These are phyloP conservation scores for Porites cylindrica DNA, from an alignment of 92 coral and sea anemone genomes.

Conservation along the genomic window DNA sequence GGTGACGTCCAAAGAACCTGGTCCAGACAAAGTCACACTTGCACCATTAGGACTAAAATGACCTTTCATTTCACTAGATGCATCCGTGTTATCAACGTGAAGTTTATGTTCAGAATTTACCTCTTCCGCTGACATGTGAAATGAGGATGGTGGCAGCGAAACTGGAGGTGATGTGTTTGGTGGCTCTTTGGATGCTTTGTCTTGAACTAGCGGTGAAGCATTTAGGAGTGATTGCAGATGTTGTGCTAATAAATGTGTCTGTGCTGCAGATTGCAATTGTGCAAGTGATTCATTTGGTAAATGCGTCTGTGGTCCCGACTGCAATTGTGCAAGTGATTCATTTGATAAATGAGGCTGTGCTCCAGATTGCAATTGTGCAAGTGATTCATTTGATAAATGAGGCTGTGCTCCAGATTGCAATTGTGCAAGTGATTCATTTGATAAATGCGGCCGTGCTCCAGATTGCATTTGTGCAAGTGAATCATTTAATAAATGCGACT, in stretches of 20 bases:
- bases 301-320: not conserved
- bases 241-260: not conserved
- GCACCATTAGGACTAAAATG: conserved; percentile 38
- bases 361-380: too few relatives aligned
- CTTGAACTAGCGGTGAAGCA: not conserved
- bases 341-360: not conserved
- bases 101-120: conserved; percentile 24
- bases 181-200: conserved; percentile 14
- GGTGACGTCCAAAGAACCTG: conserved; percentile 41
- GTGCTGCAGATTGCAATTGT: conserved; percentile 3
- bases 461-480: conserved; percentile 2
- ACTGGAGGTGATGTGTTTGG: conserved; percentile 9
- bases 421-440: too few relatives aligned
- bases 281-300: conserved; percentile 13
- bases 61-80: conserved; percentile 30
- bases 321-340: conserved; percentile 5
- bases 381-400: too few relatives aligned
- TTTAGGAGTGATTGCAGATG: not conserved
- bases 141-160: conserved; percentile 6
- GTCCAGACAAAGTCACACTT: conserved; percentile 46
- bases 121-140: conserved; percentile 20
- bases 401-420: too few relatives aligned
- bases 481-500: not conserved
- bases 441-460: not conserved
- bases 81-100: conserved; percentile 32